Conservation (phyloP, 1,140 invertebrate genomes). For the Hormaphis cornu region DNA sequence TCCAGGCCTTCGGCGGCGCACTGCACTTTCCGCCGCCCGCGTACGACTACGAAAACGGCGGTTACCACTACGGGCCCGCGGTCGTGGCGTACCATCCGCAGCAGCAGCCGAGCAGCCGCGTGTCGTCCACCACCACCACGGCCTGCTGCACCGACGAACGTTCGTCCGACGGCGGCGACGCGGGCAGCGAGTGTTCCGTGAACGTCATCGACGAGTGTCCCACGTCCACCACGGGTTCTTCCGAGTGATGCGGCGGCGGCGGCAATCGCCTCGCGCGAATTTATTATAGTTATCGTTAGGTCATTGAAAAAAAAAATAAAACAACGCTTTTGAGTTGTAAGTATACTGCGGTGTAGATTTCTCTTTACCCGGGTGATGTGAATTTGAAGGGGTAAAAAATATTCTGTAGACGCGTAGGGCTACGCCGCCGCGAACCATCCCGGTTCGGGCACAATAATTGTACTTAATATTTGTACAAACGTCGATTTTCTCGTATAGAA, state of each 20-base stretch:
- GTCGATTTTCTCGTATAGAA: no score
- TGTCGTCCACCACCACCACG: slow-evolving; percentile 19
- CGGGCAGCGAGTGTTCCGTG: not conserved
- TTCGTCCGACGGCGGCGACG: slow-evolving; percentile 1
- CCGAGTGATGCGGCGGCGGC: not conserved
- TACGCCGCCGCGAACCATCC: no score
- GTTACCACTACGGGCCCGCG: not conserved
- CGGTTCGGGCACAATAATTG: no score
- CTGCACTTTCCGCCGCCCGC: not conserved
- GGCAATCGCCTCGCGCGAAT: no score
- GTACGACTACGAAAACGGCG: not conserved
- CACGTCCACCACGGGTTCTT: slow-evolving; percentile 8
- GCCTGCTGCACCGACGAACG: not conserved
- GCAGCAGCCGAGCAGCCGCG: not conserved
- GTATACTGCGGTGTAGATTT: no score
- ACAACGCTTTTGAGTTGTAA: no score
- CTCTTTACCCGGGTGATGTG: no score
- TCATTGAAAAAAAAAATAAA: no score
- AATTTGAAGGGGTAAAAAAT: no score
- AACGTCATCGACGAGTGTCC: slow-evolving; percentile 23
- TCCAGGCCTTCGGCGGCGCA: not conserved
- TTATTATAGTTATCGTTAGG: no score
- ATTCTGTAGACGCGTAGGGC: no score
- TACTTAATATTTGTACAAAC: no score
- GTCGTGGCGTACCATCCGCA: not conserved